Evolutionary conservation across 2,888 invertebrate genomes (phyloP), one percentile per base, ranked within the genome.

Genomic region (Zeuzera pyrina): DNA sequence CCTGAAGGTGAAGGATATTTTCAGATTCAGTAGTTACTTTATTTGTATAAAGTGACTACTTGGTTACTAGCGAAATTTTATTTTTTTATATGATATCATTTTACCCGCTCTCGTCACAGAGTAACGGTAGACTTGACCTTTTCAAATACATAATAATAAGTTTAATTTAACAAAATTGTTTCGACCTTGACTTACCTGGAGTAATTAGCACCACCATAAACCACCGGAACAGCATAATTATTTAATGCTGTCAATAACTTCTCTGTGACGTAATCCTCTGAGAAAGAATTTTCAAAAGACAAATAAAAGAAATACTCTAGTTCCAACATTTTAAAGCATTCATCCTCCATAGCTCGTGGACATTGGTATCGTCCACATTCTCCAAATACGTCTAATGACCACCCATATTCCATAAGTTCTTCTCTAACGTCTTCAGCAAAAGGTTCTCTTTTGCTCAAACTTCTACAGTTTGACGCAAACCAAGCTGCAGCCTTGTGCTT

Each of bases 151-250:
- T n/a, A n/a, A n/a, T n/a, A n/a, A n/a, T n/a, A n/a, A n/a, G n/a
- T n/a, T n/a, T n/a, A n/a, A n/a, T n/a, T n/a, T 19, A 19, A 19
- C 5, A 19, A 6, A 8, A 19, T 19, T 19, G 7, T 19, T 4
- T 4, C 8, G 19, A 19, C 19, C 5, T 6, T 7, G 11, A 7
- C n/a, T 11, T 25, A 69, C 65, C 66, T 57, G 11, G 52, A 59
- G 57, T 89, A 89, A 59, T 88, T 85, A 31, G 85, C 86, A 8
- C 85, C 86, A 3, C 89, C 89, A 72, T 85, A 88, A 4, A 88
- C 89, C 11, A 90, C 81, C 1, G 89, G 89, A 3, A 90, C 64
- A 11, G 87, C 76, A 47, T 86, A 73, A 58, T 86, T 83, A 44
- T 85, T 73, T 24, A 84, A 50, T 5, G 79, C 63, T 15, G 49